Evolutionary conservation across 2,113 vertebrate genomes (phyloP), one percentile per base, ranked within the genome.

Genomic region (Choloepus hoffmanni): DNA sequence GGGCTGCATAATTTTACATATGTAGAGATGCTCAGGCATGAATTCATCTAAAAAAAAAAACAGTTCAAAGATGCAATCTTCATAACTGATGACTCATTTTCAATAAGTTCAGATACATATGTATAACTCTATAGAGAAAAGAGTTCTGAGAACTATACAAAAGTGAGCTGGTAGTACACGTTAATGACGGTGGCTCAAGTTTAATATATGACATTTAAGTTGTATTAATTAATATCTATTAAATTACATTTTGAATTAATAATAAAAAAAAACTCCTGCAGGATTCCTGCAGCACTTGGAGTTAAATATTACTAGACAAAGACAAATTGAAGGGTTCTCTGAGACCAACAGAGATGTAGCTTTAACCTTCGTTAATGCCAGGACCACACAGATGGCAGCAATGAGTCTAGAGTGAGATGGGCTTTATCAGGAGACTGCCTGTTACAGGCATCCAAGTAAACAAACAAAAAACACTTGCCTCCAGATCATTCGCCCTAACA

Each of bases 1-100:
- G 53, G 94, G 60, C 93, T 55, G 50, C 24, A 18, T 83, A 90
- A 94, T 96, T 89, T 68, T 86, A 74, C 60, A 89, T 86, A 76
- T 18, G 24, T 1, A 33, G 33, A 76, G 90, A 67, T 89, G 89
- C 16, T 83, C 68, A 87, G 93, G 58, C 53, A 19, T 45, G 36
- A 86, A 84, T 76, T 70, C 89, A 63, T 94, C 50, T 88, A 36
- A 30, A 14, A 48, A 82, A 82, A 86, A 68, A 55, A 79, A 86
- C 48, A 30, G 43, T n/a, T 58, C 62, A 78, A 82, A 85, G 89
- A 95, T 82, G 58, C 21, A 83, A 63, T 36, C 12, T 95, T 94
- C 76, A 73, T 55, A 81, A 53, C 40, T 74, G 90, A 82, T 85
- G 78, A 70, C 67, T 95, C 82, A 55, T 92, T 85, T 94, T 70